phyloP scores from a whole-genome alignment of 2,888 invertebrate genomes.

The Agrotis exclamationis region DNA sequence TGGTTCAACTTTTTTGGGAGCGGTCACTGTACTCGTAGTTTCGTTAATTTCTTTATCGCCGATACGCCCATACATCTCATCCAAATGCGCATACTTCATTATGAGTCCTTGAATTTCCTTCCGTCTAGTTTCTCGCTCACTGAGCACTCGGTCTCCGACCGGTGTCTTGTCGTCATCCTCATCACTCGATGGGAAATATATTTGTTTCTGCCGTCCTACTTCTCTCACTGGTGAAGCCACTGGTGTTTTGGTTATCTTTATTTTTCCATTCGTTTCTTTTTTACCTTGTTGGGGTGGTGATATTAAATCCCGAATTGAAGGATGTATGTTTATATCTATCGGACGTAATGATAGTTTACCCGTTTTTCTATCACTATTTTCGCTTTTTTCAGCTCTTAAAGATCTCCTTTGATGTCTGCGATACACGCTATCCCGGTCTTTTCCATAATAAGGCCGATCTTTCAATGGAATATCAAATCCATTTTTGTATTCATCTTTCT shows the following conservation, averaged over 20 bases:
- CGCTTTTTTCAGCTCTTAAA: slow-evolving; percentile 92
- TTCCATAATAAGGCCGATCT: slow-evolving; percentile 81
- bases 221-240: slow-evolving; percentile 84
- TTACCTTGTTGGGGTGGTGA: slow-evolving; percentile 86
- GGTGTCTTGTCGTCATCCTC: slow-evolving; percentile 91
- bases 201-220: slow-evolving; percentile 85
- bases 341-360: slow-evolving; percentile 90
- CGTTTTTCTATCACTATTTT: slow-evolving; percentile 88
- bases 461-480: slow-evolving; percentile 79
- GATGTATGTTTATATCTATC: slow-evolving; percentile 88
- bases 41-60: slow-evolving; percentile 81
- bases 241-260: slow-evolving; percentile 78
- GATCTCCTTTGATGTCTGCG: slow-evolving; percentile 90
- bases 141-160: slow-evolving; percentile 90
- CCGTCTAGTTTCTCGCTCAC: slow-evolving; percentile 95
- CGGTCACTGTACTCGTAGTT: slow-evolving; percentile 71
- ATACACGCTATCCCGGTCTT: slow-evolving; percentile 89
- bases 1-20: slow-evolving; percentile 77
- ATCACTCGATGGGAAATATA: slow-evolving; percentile 88
- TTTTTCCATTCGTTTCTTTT: slow-evolving; percentile 79
- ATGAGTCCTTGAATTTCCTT: slow-evolving; percentile 96
- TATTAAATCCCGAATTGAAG: slow-evolving; percentile 88
- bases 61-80: slow-evolving; percentile 92
- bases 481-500: slow-evolving; percentile 84
- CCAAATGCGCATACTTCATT: slow-evolving; percentile 95